Percentiles rank a stretch among this genome's conserved stretches.
Conservation (phyloP, 1,140 invertebrate genomes). For the Pollicipes pollicipes region DNA sequence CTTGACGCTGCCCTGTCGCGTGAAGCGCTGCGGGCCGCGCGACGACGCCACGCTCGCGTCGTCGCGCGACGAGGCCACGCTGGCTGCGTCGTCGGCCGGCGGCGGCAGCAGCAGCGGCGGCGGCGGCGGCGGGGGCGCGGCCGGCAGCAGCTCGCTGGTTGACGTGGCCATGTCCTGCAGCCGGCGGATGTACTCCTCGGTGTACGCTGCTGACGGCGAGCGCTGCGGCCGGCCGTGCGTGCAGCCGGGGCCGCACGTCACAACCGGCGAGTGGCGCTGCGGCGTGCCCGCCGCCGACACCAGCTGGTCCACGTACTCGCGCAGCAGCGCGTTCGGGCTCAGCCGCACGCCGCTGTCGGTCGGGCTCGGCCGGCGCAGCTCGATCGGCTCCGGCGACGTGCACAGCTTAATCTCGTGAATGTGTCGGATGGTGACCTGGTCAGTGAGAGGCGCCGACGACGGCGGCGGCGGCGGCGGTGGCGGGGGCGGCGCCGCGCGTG, state of each 20-base stretch:
- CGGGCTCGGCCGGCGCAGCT: neutral
- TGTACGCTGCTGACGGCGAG: neutral
- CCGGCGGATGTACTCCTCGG: neutral
- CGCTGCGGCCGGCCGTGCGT: neutral
- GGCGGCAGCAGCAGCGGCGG: no score
- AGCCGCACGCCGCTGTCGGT: neutral
- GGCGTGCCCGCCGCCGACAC: neutral
- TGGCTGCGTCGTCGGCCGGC: neutral
- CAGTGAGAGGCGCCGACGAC: neutral
- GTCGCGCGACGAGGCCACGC: neutral
- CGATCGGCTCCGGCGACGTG: neutral
- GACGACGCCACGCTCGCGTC: neutral
- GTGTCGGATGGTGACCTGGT: constrained; percentile 1
- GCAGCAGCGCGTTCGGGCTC: neutral
- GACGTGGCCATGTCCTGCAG: neutral
- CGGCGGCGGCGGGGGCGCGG: no score
- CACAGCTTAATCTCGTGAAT: neutral
- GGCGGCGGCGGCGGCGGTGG: constrained; percentile 6
- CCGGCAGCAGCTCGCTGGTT: neutral
- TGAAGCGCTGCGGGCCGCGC: neutral
- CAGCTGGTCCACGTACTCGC: neutral
- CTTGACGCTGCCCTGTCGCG: neutral
- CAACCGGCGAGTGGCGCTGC: neutral
- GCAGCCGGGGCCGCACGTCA: neutral
- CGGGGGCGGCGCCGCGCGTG: no score